phyloP scores from a whole-genome alignment of 2,797 vertebrate species.

The Pelodytes ibericus region DNA sequence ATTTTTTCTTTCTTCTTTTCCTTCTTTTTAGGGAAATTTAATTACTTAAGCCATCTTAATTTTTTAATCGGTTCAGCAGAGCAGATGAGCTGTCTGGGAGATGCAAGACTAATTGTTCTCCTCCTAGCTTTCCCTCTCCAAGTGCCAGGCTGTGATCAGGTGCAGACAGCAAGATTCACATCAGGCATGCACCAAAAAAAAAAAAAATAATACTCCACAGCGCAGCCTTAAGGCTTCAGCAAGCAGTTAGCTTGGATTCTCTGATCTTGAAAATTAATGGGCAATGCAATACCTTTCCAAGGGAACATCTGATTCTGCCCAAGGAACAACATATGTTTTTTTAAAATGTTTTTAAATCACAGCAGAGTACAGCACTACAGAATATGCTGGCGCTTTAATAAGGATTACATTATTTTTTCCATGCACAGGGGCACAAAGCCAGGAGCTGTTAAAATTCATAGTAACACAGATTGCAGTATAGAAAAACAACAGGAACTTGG shows the following conservation, averaged over 20 bases:
- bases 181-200: conserved; percentile 2
- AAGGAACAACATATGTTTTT: no score
- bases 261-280: conserved; percentile 34
- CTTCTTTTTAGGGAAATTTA: conserved; percentile 53
- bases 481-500: no score
- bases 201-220: neutral
- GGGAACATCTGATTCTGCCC: conserved; percentile 1
- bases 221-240: neutral
- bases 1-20: conserved; percentile 16
- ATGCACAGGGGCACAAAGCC: no score
- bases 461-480: no score
- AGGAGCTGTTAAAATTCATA: no score
- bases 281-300: conserved; percentile 1
- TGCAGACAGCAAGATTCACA: no score
- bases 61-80: conserved; percentile 59
- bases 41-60: conserved; percentile 63
- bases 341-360: no score
- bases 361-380: no score
- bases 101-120: conserved; percentile 56
- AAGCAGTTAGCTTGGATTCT: conserved; percentile 7
- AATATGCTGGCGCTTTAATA: no score
- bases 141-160: neutral
- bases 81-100: conserved; percentile 48
- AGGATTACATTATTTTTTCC: no score
- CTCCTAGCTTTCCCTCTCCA: conserved; percentile 30